Evolutionary conservation across 2,113 vertebrate species (phyloP).

Genomic region (Ictidomys tridecemlineatus): DNA sequence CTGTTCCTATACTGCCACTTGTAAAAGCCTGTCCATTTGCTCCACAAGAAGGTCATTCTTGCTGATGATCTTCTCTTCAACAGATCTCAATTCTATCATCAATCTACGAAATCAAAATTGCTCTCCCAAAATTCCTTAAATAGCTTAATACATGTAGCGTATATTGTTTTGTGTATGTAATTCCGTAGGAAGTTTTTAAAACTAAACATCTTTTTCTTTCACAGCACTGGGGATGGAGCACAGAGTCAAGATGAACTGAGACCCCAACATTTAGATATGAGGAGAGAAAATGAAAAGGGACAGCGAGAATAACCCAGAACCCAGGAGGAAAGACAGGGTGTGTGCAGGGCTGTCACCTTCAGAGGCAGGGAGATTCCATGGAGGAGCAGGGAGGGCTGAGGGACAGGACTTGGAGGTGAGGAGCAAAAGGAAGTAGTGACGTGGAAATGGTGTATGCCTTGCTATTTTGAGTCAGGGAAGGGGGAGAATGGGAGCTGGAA

Average conservation of each 20-base stretch:
- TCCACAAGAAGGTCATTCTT: background rate
- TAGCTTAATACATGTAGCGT: background rate
- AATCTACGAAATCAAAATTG: background rate
- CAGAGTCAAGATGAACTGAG: background rate
- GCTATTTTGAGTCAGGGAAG: background rate
- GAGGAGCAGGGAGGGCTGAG: background rate
- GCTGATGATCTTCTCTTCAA: background rate
- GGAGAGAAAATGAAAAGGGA: background rate
- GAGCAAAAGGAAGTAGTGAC: background rate
- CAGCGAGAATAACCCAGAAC: background rate
- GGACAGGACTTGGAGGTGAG: background rate
- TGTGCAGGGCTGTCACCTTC: background rate
- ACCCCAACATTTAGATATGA: background rate
- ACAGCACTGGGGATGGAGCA: background rate
- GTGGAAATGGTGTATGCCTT: background rate
- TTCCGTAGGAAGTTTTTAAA: background rate
- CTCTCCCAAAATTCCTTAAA: background rate
- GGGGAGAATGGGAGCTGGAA: background rate
- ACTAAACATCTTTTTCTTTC: no score
- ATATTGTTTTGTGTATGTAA: no score
- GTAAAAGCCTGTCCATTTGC: background rate
- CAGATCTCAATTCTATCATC: background rate
- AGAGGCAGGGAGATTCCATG: no score
- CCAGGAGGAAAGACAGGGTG: background rate
- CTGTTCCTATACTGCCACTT: background rate